phyloP scores from a whole-genome alignment of 1,140 invertebrate species.

The Drosophila grimshawi region DNA sequence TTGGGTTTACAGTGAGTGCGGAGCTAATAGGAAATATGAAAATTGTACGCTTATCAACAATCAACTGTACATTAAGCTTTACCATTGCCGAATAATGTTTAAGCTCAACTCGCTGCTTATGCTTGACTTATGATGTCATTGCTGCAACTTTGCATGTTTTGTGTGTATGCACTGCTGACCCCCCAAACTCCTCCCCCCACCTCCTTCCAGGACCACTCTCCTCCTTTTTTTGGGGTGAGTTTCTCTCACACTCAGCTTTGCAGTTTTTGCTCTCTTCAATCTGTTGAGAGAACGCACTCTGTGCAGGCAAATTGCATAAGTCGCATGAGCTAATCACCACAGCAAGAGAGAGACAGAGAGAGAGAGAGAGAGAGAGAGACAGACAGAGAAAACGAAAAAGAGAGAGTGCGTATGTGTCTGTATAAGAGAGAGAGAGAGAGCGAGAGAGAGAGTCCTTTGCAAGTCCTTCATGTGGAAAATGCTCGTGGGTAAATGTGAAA shows the following conservation, averaged over 20 bases:
- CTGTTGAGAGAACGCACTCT: background rate
- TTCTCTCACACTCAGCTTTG: conserved; percentile 28
- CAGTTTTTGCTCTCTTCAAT: conserved; percentile 1
- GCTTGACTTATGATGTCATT: conserved; percentile 22
- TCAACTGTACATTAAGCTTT: background rate
- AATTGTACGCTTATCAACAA: background rate
- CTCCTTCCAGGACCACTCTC: conserved; percentile 22
- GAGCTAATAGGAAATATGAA: background rate
- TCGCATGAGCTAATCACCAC: conserved; percentile 63
- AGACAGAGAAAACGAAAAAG: conserved; percentile 2
- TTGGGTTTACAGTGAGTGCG: conserved; percentile 3
- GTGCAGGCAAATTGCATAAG: conserved; percentile 58
- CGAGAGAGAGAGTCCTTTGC: conserved; percentile 21
- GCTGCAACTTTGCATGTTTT: conserved; percentile 62
- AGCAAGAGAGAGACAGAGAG: background rate
- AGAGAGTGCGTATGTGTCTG: background rate
- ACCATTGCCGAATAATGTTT: background rate
- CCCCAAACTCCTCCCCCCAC: conserved; percentile 29
- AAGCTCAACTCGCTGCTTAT: background rate
- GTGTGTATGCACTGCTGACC: conserved; percentile 70
- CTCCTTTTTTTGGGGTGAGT: conserved; percentile 60
- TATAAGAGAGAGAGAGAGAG: background rate
- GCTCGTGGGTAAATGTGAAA: conserved; percentile 40
- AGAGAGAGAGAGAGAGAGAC: background rate
- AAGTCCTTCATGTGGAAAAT: conserved; percentile 45